A percentile compares a stretch with the other conserved stretches of the same genome.
Conservation (phyloP, 2,888 invertebrate genomes). For the Agrochola lota region DNA sequence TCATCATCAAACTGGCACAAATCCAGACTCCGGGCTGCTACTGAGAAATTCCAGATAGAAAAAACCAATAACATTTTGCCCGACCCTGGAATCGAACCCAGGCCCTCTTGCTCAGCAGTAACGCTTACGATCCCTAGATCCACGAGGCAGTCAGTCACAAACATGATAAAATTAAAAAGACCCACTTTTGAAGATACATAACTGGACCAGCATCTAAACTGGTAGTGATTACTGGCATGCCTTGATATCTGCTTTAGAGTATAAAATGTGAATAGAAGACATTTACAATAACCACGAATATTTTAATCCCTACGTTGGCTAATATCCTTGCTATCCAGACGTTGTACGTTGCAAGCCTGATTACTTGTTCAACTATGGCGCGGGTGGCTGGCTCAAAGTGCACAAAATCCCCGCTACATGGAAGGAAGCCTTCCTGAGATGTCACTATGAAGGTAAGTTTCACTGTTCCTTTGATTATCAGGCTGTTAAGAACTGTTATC, state of each 20-base stretch:
- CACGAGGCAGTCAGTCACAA: too few species aligned
- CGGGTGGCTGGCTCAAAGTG: constrained; percentile 21
- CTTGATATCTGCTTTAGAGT: not conserved
- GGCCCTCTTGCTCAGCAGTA: too few species aligned
- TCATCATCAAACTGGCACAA: too few species aligned
- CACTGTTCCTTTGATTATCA: not conserved
- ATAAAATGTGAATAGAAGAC: not conserved
- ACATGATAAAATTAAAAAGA: too few species aligned
- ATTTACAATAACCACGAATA: not conserved
- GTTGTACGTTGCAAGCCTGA: constrained; percentile 14
- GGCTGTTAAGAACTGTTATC: too few species aligned
- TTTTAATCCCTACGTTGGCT: not conserved
- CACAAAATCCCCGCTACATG: constrained; percentile 3
- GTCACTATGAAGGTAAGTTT: constrained; percentile 32
- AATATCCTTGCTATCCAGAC: constrained; percentile 15
- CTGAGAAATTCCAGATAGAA: too few species aligned
- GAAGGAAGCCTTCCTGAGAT: constrained; percentile 20
- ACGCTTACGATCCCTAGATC: too few species aligned
- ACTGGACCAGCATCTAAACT: not conserved
- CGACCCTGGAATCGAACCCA: too few species aligned
- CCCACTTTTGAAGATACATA: not conserved
- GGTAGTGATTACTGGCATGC: not conserved
- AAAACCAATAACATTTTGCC: too few species aligned
- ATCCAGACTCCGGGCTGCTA: too few species aligned
- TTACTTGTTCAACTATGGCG: constrained; percentile 20